phyloP scores from a whole-genome alignment of 1,140 invertebrate species.

The Physella acuta region DNA sequence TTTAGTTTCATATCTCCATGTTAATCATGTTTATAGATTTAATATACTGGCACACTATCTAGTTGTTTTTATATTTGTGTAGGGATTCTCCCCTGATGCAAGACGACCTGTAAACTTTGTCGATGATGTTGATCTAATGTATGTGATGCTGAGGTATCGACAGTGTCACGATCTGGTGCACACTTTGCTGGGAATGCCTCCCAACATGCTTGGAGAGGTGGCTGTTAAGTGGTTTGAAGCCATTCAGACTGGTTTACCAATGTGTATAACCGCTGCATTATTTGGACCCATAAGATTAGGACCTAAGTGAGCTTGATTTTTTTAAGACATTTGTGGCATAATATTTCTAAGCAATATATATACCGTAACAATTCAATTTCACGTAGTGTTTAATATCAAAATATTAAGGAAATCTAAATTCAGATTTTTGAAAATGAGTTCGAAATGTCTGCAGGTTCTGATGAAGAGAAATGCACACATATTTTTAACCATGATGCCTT shows the following conservation, averaged over 20 bases:
- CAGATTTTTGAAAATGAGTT: too few relatives aligned
- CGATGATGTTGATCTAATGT: slow-evolving; percentile 85
- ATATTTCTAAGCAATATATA: too few relatives aligned
- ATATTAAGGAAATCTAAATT: too few relatives aligned
- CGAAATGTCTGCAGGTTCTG: too few relatives aligned
- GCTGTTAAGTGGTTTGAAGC: slow-evolving; percentile 97
- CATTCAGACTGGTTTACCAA: slow-evolving; percentile 66
- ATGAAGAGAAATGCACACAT: too few relatives aligned
- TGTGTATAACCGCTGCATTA: slow-evolving; percentile 59
- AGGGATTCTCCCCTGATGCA: slow-evolving; percentile 91
- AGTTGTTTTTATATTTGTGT: slow-evolving; percentile 45
- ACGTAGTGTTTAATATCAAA: too few relatives aligned
- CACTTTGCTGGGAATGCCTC: slow-evolving; percentile 87
- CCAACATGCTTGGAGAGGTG: slow-evolving; percentile 88
- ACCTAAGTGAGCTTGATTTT: slow-evolving; percentile 78
- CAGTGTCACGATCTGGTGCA: slow-evolving; percentile 96
- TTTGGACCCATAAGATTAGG: slow-evolving; percentile 61
- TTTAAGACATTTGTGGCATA: too few relatives aligned
- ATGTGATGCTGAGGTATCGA: slow-evolving; percentile 95
- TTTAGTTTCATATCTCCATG: slow-evolving; percentile 4
- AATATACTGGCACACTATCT: not conserved
- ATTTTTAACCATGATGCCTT: too few relatives aligned
- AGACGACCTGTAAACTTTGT: slow-evolving; percentile 86
- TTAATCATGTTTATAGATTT: slow-evolving; percentile 5
- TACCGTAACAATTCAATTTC: too few relatives aligned